Evolutionary conservation across 1,140 invertebrate species (phyloP).

Genomic region (Drosophila elegans): DNA sequence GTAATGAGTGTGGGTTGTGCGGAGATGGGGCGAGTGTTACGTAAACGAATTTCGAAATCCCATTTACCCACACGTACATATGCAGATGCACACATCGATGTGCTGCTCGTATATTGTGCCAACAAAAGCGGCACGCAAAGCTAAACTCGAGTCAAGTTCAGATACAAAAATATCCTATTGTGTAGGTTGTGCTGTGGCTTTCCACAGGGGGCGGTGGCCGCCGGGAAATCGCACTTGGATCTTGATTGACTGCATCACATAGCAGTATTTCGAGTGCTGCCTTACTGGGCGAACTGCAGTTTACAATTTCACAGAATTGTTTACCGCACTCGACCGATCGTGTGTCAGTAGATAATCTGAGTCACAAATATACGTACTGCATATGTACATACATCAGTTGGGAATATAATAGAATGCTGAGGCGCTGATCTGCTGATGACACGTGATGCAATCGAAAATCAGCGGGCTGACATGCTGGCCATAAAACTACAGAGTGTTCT

Average conservation of each 20-base stretch:
- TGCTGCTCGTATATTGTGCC: conserved; percentile 49
- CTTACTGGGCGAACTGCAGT: conserved; percentile 27
- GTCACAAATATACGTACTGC: conserved; percentile 19
- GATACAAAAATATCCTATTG: conserved; percentile 54
- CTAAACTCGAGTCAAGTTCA: conserved; percentile 63
- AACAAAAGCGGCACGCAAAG: conserved; percentile 67
- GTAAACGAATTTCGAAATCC: conserved; percentile 70
- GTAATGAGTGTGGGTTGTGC: conserved; percentile 15
- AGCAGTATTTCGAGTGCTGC: conserved; percentile 26
- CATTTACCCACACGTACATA: conserved; percentile 45
- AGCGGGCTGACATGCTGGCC: conserved; percentile 22
- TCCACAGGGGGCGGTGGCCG: conserved; percentile 9
- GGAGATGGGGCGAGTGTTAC: conserved; percentile 43
- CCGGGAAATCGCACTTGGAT: conserved; percentile 41
- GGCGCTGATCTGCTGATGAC: conserved; percentile 28
- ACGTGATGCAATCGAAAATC: conserved; percentile 44
- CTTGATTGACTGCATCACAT: conserved; percentile 60
- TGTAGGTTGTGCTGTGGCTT: conserved; percentile 36
- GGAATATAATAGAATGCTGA: conserved; percentile 2
- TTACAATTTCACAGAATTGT: conserved; percentile 68
- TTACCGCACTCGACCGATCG: conserved; percentile 50
- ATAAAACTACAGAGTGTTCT: conserved; percentile 7
- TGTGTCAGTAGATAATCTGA: conserved; percentile 38
- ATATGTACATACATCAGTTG: conserved; percentile 14
- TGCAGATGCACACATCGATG: conserved; percentile 29